Evolutionary conservation across 2,113 vertebrate genomes (phyloP).

Genomic region (Callipepla squamata): DNA sequence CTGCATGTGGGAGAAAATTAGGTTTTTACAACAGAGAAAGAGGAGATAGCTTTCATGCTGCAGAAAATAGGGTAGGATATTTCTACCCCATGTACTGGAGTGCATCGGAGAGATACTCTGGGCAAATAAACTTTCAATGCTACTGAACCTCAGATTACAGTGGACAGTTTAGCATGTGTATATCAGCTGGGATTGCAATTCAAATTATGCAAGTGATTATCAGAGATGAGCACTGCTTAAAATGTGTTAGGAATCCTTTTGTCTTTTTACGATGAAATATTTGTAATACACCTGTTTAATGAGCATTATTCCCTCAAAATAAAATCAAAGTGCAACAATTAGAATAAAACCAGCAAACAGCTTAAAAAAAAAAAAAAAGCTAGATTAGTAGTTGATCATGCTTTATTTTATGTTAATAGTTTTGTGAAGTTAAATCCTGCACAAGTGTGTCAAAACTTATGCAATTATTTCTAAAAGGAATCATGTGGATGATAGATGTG

Average conservation of each 20-base stretch:
- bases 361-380: neutral
- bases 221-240: neutral
- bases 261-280: neutral
- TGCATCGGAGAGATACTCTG: neutral
- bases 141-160: neutral
- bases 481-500: neutral
- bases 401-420: constrained; percentile 20
- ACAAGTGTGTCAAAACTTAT: constrained; percentile 22
- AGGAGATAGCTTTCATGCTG: accelerated
- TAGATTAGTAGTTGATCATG: neutral
- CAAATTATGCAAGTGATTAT: neutral
- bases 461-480: constrained; percentile 33
- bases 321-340: neutral
- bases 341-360: neutral
- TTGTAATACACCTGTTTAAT: neutral
- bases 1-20: neutral
- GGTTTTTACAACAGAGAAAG: neutral
- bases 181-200: neutral
- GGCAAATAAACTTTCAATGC: neutral
- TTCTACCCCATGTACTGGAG: neutral
- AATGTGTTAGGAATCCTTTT: neutral
- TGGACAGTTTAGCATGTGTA: accelerated
- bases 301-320: neutral
- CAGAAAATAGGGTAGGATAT: neutral
- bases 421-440: neutral